These are phyloP conservation scores for Poeciliopsis retropinna DNA, from an alignment of 2,113 vertebrate species.

Conservation along the genomic window DNA sequence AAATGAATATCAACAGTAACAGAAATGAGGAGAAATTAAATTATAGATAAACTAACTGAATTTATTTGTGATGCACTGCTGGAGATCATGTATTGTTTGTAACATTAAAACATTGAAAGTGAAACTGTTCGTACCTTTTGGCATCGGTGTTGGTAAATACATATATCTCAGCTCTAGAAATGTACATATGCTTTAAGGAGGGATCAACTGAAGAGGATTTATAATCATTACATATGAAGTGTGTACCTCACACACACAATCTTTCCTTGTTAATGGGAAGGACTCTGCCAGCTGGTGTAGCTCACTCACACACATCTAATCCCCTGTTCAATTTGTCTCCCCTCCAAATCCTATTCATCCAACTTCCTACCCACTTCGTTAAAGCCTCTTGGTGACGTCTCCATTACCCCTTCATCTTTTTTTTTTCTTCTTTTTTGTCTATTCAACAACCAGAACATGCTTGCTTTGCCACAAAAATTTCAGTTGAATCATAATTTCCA, in stretches of 20 bases:
- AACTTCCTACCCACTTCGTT: conserved; percentile 61
- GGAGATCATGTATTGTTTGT: too few species aligned
- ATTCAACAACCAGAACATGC: background rate
- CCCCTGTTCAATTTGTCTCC: conserved; percentile 64
- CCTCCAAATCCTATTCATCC: conserved; percentile 70
- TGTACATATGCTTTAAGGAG: background rate
- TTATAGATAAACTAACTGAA: too few species aligned
- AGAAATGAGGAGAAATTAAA: too few species aligned
- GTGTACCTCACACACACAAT: conserved; percentile 2
- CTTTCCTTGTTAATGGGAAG: conserved; percentile 46
- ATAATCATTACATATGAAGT: conserved; percentile 11
- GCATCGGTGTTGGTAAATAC: background rate
- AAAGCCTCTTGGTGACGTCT: conserved; percentile 59
- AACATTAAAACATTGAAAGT: background rate
- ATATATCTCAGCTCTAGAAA: background rate
- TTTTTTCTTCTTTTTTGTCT: conserved; percentile 22
- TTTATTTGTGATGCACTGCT: too few species aligned
- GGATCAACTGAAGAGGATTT: conserved; percentile 11
- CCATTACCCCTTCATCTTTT: conserved; percentile 50
- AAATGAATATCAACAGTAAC: too few species aligned
- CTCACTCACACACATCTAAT: conserved; percentile 50
- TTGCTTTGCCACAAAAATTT: background rate
- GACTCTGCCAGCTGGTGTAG: conserved; percentile 61
- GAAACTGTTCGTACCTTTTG: background rate
- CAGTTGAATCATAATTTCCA: background rate